phyloP scores from a whole-genome alignment of 1,140 invertebrate species.

The Apis laboriosa region DNA sequence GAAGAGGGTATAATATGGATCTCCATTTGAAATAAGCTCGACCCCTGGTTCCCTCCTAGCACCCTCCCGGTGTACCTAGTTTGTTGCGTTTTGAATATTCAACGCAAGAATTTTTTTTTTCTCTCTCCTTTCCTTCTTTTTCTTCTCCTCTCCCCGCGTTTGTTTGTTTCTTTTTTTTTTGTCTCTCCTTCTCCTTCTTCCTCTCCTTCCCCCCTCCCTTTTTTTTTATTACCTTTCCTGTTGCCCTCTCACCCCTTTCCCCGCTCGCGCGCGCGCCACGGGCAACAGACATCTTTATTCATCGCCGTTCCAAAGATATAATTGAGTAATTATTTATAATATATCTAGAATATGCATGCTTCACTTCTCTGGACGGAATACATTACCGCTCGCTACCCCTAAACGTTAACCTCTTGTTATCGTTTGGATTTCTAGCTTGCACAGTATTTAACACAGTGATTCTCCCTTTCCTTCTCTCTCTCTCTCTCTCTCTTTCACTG shows the following conservation, averaged over 20 bases:
- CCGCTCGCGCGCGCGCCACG: conserved; percentile 66
- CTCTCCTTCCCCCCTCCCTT: conserved; percentile 49
- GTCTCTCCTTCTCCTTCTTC: conserved; percentile 31
- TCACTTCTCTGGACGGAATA: conserved; percentile 79
- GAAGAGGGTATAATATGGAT: conserved; percentile 79
- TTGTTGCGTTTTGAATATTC: conserved; percentile 81
- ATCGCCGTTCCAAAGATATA: conserved; percentile 82
- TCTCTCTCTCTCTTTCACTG: conserved; percentile 30
- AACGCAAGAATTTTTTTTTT: conserved; percentile 65
- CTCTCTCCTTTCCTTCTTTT: conserved; percentile 66
- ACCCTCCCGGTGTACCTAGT: conserved; percentile 76
- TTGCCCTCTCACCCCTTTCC: conserved; percentile 64
- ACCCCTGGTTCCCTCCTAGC: conserved; percentile 41
- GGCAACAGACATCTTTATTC: conserved; percentile 79
- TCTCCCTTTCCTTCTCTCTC: conserved; percentile 32
- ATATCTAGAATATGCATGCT: conserved; percentile 82
- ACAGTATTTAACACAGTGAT: conserved; percentile 53
- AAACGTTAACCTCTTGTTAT: conserved; percentile 78
- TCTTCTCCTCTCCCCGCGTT: conserved; percentile 76
- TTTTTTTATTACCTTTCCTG: conserved; percentile 77
- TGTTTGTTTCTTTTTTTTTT: conserved; percentile 64
- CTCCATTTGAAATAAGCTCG: conserved; percentile 81
- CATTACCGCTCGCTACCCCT: conserved; percentile 79
- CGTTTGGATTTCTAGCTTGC: conserved; percentile 75
- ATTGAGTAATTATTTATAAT: conserved; percentile 82